Evolutionary conservation across 2,113 vertebrate genomes (phyloP).

Genomic region (Acanthochromis polyacanthus): DNA sequence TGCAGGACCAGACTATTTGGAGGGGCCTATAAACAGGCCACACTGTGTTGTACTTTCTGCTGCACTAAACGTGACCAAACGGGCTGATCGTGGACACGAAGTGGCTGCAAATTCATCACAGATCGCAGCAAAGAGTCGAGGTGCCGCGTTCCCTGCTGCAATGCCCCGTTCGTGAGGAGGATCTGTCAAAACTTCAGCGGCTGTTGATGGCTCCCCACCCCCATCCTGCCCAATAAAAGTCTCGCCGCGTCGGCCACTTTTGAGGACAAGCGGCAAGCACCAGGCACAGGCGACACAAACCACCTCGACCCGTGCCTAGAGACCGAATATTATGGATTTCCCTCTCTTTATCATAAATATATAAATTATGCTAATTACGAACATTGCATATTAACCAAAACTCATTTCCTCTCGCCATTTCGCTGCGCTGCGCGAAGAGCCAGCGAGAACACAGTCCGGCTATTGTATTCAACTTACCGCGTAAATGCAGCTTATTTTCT

Average conservation of each 20-base stretch:
- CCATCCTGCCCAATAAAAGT: conserved; percentile 81
- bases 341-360: conserved; percentile 98
- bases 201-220: conserved; percentile 76
- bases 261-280: conserved; percentile 47
- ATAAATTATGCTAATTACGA: conserved; percentile 99
- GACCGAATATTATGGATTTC: conserved; percentile 81
- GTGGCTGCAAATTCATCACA: conserved; percentile 7
- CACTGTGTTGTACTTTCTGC: conserved; percentile 43
- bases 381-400: conserved; percentile 97
- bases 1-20: conserved; percentile 60
- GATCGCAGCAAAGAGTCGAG: conserved; percentile 11
- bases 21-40: conserved; percentile 70
- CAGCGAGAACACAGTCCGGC: conserved; percentile 31
- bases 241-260: conserved; percentile 72
- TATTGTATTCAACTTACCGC: conserved; percentile 83
- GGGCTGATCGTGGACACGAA: conserved; percentile 10
- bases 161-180: conserved; percentile 60
- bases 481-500: conserved; percentile 72
- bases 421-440: conserved; percentile 67
- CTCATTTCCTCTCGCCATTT: conserved; percentile 86
- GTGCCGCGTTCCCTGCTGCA: conserved; percentile 53
- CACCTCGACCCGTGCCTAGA: conserved; percentile 67
- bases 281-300: conserved; percentile 51
- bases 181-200: conserved; percentile 84
- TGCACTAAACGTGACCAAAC: conserved; percentile 33